Percentiles rank a stretch among this genome's conserved stretches.
phyloP scores from a whole-genome alignment of 1,140 invertebrate species.

The Bombus haemorrhoidalis region DNA sequence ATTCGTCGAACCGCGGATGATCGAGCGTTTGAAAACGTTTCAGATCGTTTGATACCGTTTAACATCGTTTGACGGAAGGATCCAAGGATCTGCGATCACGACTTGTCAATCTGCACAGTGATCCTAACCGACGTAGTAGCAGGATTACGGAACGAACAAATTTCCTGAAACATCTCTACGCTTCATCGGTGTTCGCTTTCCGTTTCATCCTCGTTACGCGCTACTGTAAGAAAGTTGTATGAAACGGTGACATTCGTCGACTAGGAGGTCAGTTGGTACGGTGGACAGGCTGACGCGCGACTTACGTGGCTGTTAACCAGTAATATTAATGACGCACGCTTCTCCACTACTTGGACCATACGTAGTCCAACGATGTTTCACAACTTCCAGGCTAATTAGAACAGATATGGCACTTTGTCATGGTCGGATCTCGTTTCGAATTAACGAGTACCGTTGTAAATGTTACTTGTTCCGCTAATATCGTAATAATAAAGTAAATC shows the following conservation, averaged over 20 bases:
- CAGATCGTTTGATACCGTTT: neutral
- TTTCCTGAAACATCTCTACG: slow-evolving; percentile 20
- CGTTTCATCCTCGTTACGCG: slow-evolving; percentile 42
- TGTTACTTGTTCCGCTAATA: neutral
- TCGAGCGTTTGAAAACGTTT: neutral
- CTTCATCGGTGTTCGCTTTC: slow-evolving; percentile 34
- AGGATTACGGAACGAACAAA: neutral
- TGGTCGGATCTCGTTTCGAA: neutral
- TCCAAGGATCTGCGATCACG: too few species aligned
- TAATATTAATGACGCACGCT: slow-evolving; percentile 2
- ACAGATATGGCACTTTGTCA: neutral
- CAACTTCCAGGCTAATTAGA: neutral
- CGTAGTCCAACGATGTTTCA: neutral
- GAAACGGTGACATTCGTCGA: neutral
- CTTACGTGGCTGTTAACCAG: neutral
- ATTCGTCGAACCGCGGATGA: too few species aligned
- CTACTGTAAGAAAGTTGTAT: slow-evolving; percentile 15
- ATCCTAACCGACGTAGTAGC: neutral
- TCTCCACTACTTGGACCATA: neutral
- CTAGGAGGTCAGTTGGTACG: neutral
- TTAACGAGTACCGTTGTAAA: slow-evolving; percentile 21
- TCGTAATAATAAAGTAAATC: slow-evolving; percentile 15
- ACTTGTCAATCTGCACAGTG: neutral
- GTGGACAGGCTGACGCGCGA: neutral
- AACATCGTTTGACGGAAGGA: neutral